A percentile compares a stretch with the other conserved stretches of the same genome.
These are phyloP conservation scores for Fregata magnificens DNA, from an alignment of 2,113 vertebrate genomes.

Conservation along the genomic window DNA sequence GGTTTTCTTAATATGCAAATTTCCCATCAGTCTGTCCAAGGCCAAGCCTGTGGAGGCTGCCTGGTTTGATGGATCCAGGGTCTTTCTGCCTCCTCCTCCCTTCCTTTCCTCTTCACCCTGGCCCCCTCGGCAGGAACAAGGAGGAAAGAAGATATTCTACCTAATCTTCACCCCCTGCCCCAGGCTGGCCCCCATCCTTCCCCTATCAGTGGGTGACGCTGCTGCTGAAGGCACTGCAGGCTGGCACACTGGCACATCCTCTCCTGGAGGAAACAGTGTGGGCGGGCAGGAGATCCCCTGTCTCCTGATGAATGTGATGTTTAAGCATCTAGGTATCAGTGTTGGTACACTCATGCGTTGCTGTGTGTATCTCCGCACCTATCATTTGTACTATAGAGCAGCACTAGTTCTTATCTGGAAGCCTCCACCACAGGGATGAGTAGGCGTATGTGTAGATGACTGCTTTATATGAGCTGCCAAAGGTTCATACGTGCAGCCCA, in stretches of 20 bases:
- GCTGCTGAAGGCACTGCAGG: neutral
- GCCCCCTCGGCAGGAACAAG: neutral
- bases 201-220: neutral
- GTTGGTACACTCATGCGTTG: conserved; percentile 9
- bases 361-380: conserved; percentile 27
- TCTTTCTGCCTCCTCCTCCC: neutral
- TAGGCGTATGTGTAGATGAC: neutral
- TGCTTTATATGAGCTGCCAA: conserved; percentile 34
- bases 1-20: neutral
- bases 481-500: neutral
- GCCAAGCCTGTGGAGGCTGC: neutral
- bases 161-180: neutral
- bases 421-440: neutral
- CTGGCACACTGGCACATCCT: neutral
- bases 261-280: neutral
- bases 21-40: neutral
- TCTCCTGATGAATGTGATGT: neutral
- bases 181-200: neutral
- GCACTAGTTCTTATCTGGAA: neutral
- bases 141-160: neutral
- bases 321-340: neutral
- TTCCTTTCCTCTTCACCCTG: neutral
- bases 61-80: neutral
- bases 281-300: neutral
- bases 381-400: conserved; percentile 20